These are phyloP conservation scores for Aphidius ervi DNA, from an alignment of 1,140 invertebrate genomes.

Conservation along the genomic window DNA sequence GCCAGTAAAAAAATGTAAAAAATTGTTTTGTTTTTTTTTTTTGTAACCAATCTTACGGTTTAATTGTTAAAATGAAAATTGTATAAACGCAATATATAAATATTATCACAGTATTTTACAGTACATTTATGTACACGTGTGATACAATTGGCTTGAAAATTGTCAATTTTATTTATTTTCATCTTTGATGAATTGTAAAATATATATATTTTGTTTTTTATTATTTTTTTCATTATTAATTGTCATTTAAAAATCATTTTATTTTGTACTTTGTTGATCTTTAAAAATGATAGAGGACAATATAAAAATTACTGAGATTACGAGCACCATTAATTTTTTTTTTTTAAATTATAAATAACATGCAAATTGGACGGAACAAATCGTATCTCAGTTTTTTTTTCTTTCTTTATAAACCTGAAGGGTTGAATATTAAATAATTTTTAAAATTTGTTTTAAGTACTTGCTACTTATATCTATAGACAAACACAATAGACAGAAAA, in stretches of 20 bases:
- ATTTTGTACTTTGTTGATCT: no score
- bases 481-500: neutral
- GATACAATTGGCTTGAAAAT: slow-evolving; percentile 30
- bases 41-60: slow-evolving; percentile 32
- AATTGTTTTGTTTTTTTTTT: slow-evolving; percentile 11
- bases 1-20: neutral
- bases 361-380: no score
- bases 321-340: no score
- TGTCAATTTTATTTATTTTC: slow-evolving; percentile 7
- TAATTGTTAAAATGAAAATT: slow-evolving; percentile 37
- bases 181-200: slow-evolving; percentile 28
- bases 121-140: slow-evolving; percentile 48
- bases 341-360: no score
- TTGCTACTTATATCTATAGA: slow-evolving; percentile 39
- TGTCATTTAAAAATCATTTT: no score
- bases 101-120: slow-evolving; percentile 54
- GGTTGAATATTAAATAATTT: no score
- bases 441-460: slow-evolving; percentile 8
- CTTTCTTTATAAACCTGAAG: no score
- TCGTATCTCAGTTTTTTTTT: no score
- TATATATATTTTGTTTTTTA: slow-evolving; percentile 25
- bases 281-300: no score
- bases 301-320: no score
- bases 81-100: slow-evolving; percentile 39
- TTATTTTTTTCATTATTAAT: neutral